Conservation (phyloP, 1,140 invertebrate species). For the Dendrolimus kikuchii region DNA sequence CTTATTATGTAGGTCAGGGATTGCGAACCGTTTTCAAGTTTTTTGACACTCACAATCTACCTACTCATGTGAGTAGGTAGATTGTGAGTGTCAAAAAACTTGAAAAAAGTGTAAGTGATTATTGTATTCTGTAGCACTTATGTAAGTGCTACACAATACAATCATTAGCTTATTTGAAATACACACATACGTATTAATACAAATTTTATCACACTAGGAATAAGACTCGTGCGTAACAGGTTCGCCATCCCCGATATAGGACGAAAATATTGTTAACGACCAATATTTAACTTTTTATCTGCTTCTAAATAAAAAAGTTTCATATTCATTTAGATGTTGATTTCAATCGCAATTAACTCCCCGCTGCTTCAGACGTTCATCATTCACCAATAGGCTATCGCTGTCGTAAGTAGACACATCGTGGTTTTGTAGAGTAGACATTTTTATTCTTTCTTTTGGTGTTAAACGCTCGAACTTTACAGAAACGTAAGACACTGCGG, state of each 20-base stretch:
- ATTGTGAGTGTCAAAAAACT: too few relatives aligned
- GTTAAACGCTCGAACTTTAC: constrained; percentile 28
- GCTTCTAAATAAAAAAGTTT: constrained; percentile 37
- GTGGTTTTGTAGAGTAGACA: constrained; percentile 6
- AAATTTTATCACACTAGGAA: too few relatives aligned
- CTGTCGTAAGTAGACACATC: constrained; percentile 51
- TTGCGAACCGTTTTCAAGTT: constrained; percentile 13
- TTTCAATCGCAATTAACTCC: constrained; percentile 30
- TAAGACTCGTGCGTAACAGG: neutral
- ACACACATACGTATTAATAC: too few relatives aligned
- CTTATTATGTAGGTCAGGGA: constrained; percentile 18
- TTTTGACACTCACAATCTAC: too few relatives aligned
- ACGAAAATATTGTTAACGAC: constrained; percentile 44
- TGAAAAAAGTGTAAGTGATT: too few relatives aligned
- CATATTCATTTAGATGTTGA: constrained; percentile 39
- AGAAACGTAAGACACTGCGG: constrained; percentile 88
- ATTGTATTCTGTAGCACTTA: too few relatives aligned
- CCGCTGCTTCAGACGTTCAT: constrained; percentile 34
- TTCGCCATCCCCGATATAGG: constrained; percentile 21
- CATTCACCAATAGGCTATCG: constrained; percentile 29
- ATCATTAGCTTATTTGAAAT: too few relatives aligned
- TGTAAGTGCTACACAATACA: too few relatives aligned
- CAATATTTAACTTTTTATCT: constrained; percentile 31
- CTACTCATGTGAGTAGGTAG: too few relatives aligned
- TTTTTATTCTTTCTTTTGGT: constrained; percentile 7